These are phyloP conservation scores for Anolis sagrei DNA, from an alignment of 2,113 vertebrate species.

Conservation along the genomic window DNA sequence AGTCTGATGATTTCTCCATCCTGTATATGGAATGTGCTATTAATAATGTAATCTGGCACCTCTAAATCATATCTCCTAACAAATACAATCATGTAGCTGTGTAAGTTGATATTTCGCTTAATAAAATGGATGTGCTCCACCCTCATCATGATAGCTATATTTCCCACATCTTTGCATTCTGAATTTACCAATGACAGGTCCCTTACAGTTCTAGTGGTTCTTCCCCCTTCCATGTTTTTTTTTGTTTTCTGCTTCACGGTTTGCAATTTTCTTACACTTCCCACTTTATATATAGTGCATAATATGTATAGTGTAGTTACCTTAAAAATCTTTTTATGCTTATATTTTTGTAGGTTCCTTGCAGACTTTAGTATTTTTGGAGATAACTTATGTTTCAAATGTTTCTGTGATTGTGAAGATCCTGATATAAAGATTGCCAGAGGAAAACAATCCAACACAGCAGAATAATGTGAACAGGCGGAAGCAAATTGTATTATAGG, in stretches of 20 bases:
- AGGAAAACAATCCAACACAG: too few relatives aligned
- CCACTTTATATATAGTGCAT: conserved; percentile 9
- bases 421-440: too few relatives aligned
- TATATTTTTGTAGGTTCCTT: background rate
- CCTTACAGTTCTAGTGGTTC: background rate
- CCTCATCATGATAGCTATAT: background rate
- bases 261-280: background rate
- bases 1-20: background rate
- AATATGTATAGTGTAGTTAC: background rate
- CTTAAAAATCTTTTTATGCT: background rate
- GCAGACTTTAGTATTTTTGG: background rate
- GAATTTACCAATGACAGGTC: background rate
- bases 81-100: background rate
- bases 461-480: background rate
- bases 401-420: background rate
- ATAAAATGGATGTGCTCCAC: background rate
- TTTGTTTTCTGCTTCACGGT: background rate
- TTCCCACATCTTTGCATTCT: background rate
- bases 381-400: background rate
- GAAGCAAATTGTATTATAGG: background rate
- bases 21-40: background rate
- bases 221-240: background rate
- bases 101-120: background rate
- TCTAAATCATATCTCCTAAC: background rate
- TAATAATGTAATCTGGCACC: background rate